A percentile compares a stretch with the other conserved stretches of the same genome.
Conservation (phyloP, 2,113 vertebrate genomes). For the Stictonetta naevosa region DNA sequence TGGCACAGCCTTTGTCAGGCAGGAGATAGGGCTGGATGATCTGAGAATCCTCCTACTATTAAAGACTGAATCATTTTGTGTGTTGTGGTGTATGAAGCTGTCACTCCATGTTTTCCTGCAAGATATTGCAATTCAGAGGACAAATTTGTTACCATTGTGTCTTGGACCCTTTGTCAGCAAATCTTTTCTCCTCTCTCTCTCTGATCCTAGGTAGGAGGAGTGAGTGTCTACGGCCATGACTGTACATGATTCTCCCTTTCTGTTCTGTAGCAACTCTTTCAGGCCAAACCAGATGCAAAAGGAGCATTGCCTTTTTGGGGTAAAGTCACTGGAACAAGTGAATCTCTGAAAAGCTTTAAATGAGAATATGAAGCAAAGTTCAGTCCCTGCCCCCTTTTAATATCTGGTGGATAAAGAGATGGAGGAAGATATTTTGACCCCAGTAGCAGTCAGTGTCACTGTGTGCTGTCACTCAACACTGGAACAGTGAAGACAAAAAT, state of each 20-base stretch:
- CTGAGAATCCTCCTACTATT: background rate
- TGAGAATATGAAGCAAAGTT: background rate
- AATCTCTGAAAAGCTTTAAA: background rate
- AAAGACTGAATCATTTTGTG: background rate
- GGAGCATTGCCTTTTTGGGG: background rate
- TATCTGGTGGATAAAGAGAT: background rate
- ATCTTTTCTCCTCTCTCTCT: background rate
- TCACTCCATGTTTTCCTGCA: background rate
- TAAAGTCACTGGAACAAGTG: background rate
- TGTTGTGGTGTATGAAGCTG: background rate
- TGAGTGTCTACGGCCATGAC: background rate
- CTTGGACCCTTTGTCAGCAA: background rate
- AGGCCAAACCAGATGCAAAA: background rate
- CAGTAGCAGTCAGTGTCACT: background rate
- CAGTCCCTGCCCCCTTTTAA: background rate
- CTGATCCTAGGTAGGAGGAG: background rate
- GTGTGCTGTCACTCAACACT: background rate
- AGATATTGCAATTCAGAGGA: background rate
- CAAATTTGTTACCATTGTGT: background rate
- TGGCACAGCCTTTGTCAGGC: background rate
- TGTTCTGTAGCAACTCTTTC: background rate
- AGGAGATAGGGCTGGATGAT: background rate
- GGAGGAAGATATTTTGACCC: background rate
- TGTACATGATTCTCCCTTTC: accelerated
- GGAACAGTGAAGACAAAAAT: background rate